Base-by-base conservation (phyloP, 1,140 invertebrate species). In the Colletes gigas region DNA sequence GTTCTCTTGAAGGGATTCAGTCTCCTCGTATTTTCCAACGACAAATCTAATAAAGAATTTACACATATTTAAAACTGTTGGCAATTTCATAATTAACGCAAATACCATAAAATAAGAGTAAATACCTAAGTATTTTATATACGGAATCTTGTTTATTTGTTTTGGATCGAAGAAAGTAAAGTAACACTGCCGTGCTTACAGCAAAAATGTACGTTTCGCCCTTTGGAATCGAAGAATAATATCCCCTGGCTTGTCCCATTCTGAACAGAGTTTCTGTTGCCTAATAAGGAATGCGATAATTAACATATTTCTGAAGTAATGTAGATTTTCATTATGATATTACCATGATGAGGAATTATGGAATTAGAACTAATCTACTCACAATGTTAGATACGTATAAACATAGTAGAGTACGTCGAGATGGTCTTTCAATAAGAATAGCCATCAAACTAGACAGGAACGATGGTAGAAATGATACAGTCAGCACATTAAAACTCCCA, bases 351-450 rank as follows among this genome's bases (percentile, higher is more conserved):
- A 84, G 17, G 10, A 14, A 73, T 55, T 62, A 70, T 8, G 67
- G n/a, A 12, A 8, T 57, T 41, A 5, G 12, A 75, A 69, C 9
- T 69, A 19, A 80, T 70, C 12, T 81, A 94, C 95, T 94, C 93
- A 96, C 95, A 88, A 97, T 95, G 94, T 97, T 98, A 62, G 96
- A 96, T 67, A 97, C 96, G 92, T 98, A 98, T 15, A 97, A 92
- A 84, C 96, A 95, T 7, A 98, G 91, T 8, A 97, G 89, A 12
- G 95, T 94, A 82, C 97, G 94, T 76, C 97, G 94, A 21, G 95
- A 95, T 81, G 95, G 95, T 86, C 96, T 94, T 92, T 98, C 97
- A 62, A 97, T 94, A 39, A 97, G 82, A 90, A 98, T 97, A 63
- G 96, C 96, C 82, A 95, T 92, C 55, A 96, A 94, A 90, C 95